Conservation (phyloP, 2,113 vertebrate genomes). For the Nesogale talazaci region DNA sequence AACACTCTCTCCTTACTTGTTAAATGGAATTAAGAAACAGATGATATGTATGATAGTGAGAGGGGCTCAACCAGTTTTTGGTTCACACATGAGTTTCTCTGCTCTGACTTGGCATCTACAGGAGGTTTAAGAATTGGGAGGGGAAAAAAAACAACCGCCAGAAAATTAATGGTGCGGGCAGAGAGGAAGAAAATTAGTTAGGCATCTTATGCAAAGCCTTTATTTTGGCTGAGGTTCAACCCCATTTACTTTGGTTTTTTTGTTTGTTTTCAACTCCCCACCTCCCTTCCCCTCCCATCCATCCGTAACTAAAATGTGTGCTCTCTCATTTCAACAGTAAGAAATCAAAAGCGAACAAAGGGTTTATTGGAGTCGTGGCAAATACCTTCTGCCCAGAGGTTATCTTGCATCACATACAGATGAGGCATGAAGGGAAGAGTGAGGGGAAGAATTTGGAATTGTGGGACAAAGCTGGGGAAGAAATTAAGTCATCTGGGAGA, state of each 20-base stretch:
- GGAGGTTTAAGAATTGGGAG: constrained; percentile 47
- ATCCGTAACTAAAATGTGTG: constrained; percentile 56
- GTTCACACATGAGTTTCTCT: constrained; percentile 8
- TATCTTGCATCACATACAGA: constrained; percentile 64
- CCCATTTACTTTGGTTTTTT: constrained; percentile 46
- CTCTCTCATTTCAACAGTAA: constrained; percentile 70
- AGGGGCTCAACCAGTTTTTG: constrained; percentile 9
- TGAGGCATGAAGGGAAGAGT: constrained; percentile 54
- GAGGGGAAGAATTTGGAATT: constrained; percentile 36
- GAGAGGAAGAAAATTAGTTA: constrained; percentile 62
- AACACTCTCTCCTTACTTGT: background rate
- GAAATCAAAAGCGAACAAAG: constrained; percentile 57
- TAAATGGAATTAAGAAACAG: constrained; percentile 47
- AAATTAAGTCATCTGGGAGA: constrained; percentile 24
- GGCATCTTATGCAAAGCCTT: constrained; percentile 72
- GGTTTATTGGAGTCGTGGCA: constrained; percentile 36
- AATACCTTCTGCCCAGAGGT: constrained; percentile 70
- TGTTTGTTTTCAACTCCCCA: too few species aligned
- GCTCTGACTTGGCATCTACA: constrained; percentile 34
- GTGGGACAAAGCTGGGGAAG: constrained; percentile 25
- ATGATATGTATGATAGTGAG: constrained; percentile 15
- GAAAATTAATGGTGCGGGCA: constrained; percentile 69
- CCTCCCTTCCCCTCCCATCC: constrained; percentile 34
- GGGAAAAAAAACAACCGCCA: constrained; percentile 65
- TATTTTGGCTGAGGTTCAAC: constrained; percentile 68